Base-by-base conservation (phyloP, 2,113 vertebrate species). In the Rana temporaria region DNA sequence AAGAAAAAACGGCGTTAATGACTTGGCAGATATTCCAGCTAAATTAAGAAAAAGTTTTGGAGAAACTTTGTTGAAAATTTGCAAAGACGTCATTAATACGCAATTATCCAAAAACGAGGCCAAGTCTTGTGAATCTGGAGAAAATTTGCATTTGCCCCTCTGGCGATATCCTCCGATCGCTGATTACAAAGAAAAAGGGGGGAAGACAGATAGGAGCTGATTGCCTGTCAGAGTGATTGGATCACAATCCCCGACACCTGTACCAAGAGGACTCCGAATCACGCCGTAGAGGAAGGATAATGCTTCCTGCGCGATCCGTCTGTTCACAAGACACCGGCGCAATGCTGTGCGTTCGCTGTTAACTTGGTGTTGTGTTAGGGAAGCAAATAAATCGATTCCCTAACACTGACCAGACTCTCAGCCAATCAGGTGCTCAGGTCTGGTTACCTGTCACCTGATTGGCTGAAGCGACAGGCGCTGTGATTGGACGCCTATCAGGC, bases 221-320 rank as follows among this genome's bases (percentile, higher is more conserved):
- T 55, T 48, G 65, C 66, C 63, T 38, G 16, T 67, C 56, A 24
- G 2, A 15, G 16, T 76, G 42, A 26, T 9, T 59, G 20, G 19
- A 79, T 79, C 67, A 81, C 11, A 53, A 55, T 72, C 62, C 18
- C 79, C 72, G 79, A 72, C 79, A 81, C 57, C 19, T 72, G 53
- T 72, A 32, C 70, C 57, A 63, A 32, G 38, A 53, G 53, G 24
- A 18, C 19, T 81, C 57, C 71, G 11, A 64, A 71, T 71, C 3
- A 52, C 30, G 30, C 17, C 30, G 32, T 12, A 30, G 68, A 32
- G 38, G 26, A 64, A 53, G 19, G 79, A 9, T 30, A 72, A 48
- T 56, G 48, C 18, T 18, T 19, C 52, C 14, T 15, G 11, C 22
- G 66, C 6, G 3, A 34, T 24, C 7, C 1, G 20, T 19, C 7